Percentiles rank a stretch among this genome's conserved stretches.
Evolutionary conservation across 2,113 vertebrate genomes (phyloP).

Genomic region (Pachycephala philippinensis): DNA sequence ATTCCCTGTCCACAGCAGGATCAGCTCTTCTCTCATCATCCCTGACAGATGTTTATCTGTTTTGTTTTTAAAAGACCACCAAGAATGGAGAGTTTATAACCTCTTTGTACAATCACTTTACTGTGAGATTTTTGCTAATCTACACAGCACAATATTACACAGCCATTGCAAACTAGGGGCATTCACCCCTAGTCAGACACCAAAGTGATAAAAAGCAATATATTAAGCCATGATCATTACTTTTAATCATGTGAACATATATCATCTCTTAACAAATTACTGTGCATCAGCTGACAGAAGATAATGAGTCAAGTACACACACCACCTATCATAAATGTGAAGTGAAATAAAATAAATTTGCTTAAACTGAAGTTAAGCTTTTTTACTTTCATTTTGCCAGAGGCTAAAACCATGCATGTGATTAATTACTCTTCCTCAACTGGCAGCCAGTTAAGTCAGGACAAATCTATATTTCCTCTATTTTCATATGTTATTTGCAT

Average conservation of each 20-base stretch:
- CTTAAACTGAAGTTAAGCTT: not conserved
- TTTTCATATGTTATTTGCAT: not conserved
- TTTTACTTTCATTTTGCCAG: not conserved
- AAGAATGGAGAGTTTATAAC: not conserved
- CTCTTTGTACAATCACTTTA: not conserved
- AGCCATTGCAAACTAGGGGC: not conserved
- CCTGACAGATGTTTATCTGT: conserved; percentile 19
- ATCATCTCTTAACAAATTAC: not conserved
- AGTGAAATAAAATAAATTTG: not conserved
- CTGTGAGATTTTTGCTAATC: not conserved
- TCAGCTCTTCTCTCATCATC: not conserved
- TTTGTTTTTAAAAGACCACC: not conserved
- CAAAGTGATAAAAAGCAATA: not conserved
- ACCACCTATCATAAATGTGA: not conserved
- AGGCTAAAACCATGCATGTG: not conserved
- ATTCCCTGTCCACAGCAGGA: not conserved
- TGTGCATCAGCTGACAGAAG: not conserved
- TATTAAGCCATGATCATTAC: not conserved
- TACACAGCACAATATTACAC: not conserved
- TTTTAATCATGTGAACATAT: not conserved
- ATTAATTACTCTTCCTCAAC: not conserved
- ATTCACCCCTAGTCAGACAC: not conserved
- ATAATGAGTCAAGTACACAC: not conserved
- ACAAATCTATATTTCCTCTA: not conserved
- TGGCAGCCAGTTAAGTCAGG: not conserved